Conservation (phyloP, 2,888 invertebrate genomes). For the Nudaria mundana region DNA sequence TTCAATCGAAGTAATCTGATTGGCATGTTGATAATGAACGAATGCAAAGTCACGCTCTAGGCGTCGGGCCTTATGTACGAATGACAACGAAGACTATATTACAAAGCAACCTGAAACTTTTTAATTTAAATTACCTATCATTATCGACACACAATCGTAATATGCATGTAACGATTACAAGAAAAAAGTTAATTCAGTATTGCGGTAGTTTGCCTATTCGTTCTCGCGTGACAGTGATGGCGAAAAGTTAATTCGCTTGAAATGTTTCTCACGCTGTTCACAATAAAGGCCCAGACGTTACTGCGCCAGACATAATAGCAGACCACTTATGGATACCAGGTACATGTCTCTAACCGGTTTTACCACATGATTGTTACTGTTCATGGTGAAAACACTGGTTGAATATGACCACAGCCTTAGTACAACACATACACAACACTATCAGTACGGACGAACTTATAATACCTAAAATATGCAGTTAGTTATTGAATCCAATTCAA, state of each 20-base stretch:
- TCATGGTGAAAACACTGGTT: no score
- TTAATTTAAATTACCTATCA: constrained; percentile 49
- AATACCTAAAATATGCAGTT: no score
- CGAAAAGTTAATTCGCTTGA: constrained; percentile 64
- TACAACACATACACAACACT: no score
- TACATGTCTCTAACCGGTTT: constrained; percentile 11
- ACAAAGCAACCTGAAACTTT: constrained; percentile 54
- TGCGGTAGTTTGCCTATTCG: constrained; percentile 51
- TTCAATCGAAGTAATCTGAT: no score
- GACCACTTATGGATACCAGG: constrained; percentile 28
- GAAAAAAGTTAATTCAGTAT: constrained; percentile 48
- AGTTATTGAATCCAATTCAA: no score
- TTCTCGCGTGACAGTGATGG: constrained; percentile 67
- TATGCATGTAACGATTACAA: constrained; percentile 47
- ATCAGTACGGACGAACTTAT: no score
- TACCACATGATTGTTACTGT: no score
- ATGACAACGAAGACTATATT: no score
- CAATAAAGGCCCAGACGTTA: constrained; percentile 45
- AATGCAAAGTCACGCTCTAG: no score
- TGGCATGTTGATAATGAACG: no score
- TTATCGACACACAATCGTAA: constrained; percentile 40
- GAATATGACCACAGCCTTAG: no score
- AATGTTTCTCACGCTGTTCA: constrained; percentile 70
- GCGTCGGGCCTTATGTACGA: no score
- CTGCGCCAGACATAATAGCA: constrained; percentile 35